Evolutionary conservation across 2,797 vertebrate genomes (phyloP).

Genomic region (Aythya fuligula): DNA sequence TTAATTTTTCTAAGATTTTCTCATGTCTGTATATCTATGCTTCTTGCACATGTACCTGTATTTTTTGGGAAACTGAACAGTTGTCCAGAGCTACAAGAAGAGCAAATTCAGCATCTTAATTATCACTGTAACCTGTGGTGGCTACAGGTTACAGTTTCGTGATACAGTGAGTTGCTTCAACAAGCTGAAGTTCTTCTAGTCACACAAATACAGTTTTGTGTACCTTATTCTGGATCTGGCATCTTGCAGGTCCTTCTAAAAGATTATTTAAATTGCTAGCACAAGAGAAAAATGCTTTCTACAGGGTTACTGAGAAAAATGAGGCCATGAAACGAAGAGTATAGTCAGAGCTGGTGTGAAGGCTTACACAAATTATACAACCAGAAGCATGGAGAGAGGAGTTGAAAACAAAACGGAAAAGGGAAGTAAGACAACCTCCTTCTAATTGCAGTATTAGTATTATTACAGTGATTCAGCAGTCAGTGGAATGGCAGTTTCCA

Average conservation of each 20-base stretch:
- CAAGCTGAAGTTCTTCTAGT: not conserved
- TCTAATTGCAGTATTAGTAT: not conserved
- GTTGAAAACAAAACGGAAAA: not conserved
- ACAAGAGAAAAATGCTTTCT: not conserved
- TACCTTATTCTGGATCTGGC: not conserved
- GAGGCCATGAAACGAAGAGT: not conserved
- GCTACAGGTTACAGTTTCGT: not conserved
- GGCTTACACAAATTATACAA: not conserved
- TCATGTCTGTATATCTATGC: not conserved
- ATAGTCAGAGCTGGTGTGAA: not conserved
- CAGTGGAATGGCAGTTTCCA: not conserved
- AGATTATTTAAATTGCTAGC: not conserved
- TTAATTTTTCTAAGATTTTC: not conserved
- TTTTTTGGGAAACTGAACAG: not conserved
- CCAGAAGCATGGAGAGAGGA: not conserved
- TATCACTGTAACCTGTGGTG: not conserved
- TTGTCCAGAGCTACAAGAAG: not conserved
- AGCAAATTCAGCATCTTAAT: not conserved
- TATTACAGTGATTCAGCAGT: not conserved
- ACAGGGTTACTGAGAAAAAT: not conserved
- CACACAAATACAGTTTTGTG: not conserved
- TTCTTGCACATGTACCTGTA: not conserved
- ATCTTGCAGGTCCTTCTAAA: not conserved
- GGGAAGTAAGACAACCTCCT: not conserved
- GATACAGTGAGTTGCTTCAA: not conserved